Conservation (phyloP, 2,888 invertebrate genomes). For the Aporophyla nigra region DNA sequence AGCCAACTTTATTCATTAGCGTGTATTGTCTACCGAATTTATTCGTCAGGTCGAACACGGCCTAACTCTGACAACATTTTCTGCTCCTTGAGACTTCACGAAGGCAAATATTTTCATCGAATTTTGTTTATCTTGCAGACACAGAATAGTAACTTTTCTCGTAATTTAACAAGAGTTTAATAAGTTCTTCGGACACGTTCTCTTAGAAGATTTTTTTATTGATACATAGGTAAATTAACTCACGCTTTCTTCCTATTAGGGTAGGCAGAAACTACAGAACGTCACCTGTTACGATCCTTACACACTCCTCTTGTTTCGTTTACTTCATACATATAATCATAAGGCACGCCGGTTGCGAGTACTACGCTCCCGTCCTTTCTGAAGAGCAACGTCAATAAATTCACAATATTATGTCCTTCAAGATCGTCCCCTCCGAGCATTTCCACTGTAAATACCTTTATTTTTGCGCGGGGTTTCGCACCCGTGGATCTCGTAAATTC, state of each 20-base stretch:
- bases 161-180: slow-evolving; percentile 78
- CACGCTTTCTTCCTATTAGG: too few relatives aligned
- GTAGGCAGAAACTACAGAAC: not conserved
- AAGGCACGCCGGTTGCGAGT: not conserved
- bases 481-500: too few relatives aligned
- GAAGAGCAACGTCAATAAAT: not conserved
- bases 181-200: slow-evolving; percentile 66
- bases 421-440: not conserved
- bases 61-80: slow-evolving; percentile 80
- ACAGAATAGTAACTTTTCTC: slow-evolving; percentile 79
- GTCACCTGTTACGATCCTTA: not conserved
- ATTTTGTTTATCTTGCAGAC: slow-evolving; percentile 84
- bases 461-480: not conserved
- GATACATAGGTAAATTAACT: not conserved
- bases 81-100: slow-evolving; percentile 77
- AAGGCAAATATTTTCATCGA: slow-evolving; percentile 80
- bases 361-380: not conserved
- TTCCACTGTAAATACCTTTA: not conserved
- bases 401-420: not conserved
- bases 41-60: slow-evolving; percentile 85
- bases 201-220: slow-evolving; percentile 52
- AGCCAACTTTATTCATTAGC: slow-evolving; percentile 90
- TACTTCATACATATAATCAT: not conserved
- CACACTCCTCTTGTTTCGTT: not conserved
- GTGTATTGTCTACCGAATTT: slow-evolving; percentile 89